Percentiles rank a stretch among this genome's conserved stretches.
These are phyloP conservation scores for Ctenopoma multispine DNA, from an alignment of 2,797 vertebrate genomes.

Conservation along the genomic window DNA sequence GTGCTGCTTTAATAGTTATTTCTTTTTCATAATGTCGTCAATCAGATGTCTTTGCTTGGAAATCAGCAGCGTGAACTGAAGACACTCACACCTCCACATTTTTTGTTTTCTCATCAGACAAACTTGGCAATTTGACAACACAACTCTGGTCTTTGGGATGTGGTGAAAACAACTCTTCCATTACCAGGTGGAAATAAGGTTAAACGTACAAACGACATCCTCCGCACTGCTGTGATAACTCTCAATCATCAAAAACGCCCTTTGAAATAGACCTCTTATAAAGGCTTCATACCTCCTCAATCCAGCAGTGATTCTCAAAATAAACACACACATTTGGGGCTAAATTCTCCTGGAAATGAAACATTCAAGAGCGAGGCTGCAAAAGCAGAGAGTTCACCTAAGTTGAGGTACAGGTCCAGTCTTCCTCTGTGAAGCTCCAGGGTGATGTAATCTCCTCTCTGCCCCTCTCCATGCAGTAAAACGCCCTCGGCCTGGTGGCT, in stretches of 20 bases:
- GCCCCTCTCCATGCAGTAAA: conserved; percentile 95
- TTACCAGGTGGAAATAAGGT: conserved; percentile 11
- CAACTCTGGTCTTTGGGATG: neutral
- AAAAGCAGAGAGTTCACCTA: conserved; percentile 81
- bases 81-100: neutral
- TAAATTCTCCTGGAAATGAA: neutral
- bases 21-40: neutral
- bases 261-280: neutral
- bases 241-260: conserved; percentile 9
- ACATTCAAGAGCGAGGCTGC: neutral
- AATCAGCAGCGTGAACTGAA: neutral
- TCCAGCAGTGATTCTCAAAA: neutral
- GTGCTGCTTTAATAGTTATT: neutral
- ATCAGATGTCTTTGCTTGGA: no score
- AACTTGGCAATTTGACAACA: neutral
- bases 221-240: neutral
- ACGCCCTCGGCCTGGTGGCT: conserved; percentile 95
- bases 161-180: neutral
- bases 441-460: conserved; percentile 94
- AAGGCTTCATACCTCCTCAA: conserved; percentile 1
- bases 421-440: conserved; percentile 93
- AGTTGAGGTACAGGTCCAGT: conserved; percentile 90
- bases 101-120: neutral
- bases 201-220: neutral
- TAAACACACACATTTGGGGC: neutral